Base-by-base conservation (phyloP, 2,797 vertebrate genomes). In the Podargus strigoides region DNA sequence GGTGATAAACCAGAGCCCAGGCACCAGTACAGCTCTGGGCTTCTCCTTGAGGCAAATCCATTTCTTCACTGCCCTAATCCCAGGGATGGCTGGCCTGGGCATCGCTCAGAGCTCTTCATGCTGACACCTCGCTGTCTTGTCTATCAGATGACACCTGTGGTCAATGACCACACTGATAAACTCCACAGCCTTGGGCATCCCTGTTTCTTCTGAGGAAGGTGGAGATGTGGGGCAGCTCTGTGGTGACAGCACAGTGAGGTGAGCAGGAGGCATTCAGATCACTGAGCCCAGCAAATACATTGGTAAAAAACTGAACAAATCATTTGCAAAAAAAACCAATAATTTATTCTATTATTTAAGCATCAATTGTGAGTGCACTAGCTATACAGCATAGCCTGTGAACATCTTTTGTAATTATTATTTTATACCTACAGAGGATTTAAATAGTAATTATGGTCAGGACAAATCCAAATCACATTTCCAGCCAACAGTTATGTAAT, bases 231-330 rank as follows among this genome's bases (percentile, higher is more conserved):
- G 37, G 36, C 68, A 85, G 53, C 7, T 36, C 37, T 5, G 9
- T 0, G 3, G n/a, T 46, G 46, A 50, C 60, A 44, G 37, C 7
- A 0, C 0, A 0, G 23, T 0, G 10, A 53, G 50, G 34, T 0
- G 1, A 80, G 77, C 5, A 3, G 47, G 37, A 34, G 52, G 7
- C 1, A 1, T 14, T 36, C 53, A 70, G 22, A 63, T 64, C 2
- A 0, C 30, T 13, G 24, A 60, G 53, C 41, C 10, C 5, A 50
- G 74, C 20, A 74, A 84, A 73, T 15, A 16, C 9, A 4, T 3
- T 11, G 47, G 68, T 76, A 42, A 85, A 60, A 67, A 67, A 5
- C 3, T 3, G 9, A 90, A 68, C 15, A 75, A 55, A 39, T 10
- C 4, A 58, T 14, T 50, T 34, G 10, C 4, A 16, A 62, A 79